These are phyloP conservation scores for Pyralis farinalis DNA, from an alignment of 2,888 invertebrate species.

Conservation along the genomic window DNA sequence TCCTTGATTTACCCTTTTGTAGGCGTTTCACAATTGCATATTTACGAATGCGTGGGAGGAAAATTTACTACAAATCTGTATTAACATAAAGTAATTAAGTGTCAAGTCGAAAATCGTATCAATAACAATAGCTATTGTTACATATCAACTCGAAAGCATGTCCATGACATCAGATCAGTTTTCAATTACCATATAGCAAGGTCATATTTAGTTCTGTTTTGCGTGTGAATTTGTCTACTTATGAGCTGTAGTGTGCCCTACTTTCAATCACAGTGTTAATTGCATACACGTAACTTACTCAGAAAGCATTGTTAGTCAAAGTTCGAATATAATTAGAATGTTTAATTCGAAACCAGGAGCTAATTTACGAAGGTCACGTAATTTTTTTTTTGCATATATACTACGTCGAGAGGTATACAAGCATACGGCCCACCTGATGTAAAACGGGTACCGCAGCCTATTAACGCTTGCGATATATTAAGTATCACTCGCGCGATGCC, in stretches of 20 bases:
- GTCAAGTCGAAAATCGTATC: conserved; percentile 7
- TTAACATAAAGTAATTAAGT: conserved; percentile 3
- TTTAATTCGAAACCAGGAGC: background rate
- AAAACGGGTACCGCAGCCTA: too few species aligned
- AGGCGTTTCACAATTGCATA: too few species aligned
- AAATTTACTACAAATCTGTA: too few species aligned
- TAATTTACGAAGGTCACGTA: background rate
- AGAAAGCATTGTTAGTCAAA: conserved; percentile 4
- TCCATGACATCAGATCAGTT: conserved; percentile 29
- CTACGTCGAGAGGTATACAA: too few species aligned
- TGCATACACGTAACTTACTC: conserved; percentile 26
- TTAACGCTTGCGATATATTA: too few species aligned
- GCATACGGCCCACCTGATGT: too few species aligned
- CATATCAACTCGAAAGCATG: conserved; percentile 5
- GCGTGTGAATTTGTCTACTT: conserved; percentile 50
- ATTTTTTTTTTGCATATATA: too few species aligned
- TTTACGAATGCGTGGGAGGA: too few species aligned
- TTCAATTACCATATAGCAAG: conserved; percentile 30
- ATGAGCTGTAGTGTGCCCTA: conserved; percentile 47
- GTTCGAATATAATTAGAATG: background rate
- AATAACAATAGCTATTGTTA: conserved; percentile 8
- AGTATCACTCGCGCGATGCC: too few species aligned
- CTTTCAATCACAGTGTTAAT: conserved; percentile 54
- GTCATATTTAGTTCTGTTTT: conserved; percentile 28
- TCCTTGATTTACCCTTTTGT: too few species aligned